Evolutionary conservation across 2,888 invertebrate genomes (phyloP), one percentile per base, ranked within the genome.

Genomic region (Argynnis bischoffii): DNA sequence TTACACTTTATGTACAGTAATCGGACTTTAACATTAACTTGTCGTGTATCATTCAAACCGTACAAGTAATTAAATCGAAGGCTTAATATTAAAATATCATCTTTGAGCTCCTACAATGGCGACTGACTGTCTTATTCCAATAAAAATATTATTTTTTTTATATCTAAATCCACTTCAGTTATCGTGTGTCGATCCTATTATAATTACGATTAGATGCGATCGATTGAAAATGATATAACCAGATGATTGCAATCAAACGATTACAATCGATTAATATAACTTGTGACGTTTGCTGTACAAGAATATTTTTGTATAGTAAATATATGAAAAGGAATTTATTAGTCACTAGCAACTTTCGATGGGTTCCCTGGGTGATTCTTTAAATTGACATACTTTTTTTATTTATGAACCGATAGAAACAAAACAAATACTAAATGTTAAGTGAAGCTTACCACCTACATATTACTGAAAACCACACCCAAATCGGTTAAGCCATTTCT

Each of bases 61-160:
- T 66, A 70, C 50, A 71, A 54, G 55, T 64, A 70, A 72, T 65
- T 71, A 67, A 55, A 68, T 68, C 63, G 64, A 70, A 68, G 51
- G 64, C 63, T 70, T 56, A 61, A 67, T 75, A 74, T 69, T 74
- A 75, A 75, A 75, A 75, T 75, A 75, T 72, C 55, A 69, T 74
- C 70, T 75, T 69, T 72, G 72, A 71, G 69, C 69, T 66, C 59
- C 65, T 67, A 63, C 72, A 53, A 56, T 66, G 55, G 61, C 65
- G 41, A 64, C 53, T 61, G 59, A 50, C 56, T 63, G 65, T 65
- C 67, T 70, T 70, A 56, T 63, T 63, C 67, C 70, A 69, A 74
- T 63, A 75, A 75, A 75, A 75, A 75, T 75, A 75, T 70, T 70
- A 35, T 56, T 57, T 63, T n/a, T 69, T 66, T 66, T 66, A 66